These are phyloP conservation scores for Neogobius melanostomus DNA, from an alignment of 2,113 vertebrate genomes.

Conservation along the genomic window DNA sequence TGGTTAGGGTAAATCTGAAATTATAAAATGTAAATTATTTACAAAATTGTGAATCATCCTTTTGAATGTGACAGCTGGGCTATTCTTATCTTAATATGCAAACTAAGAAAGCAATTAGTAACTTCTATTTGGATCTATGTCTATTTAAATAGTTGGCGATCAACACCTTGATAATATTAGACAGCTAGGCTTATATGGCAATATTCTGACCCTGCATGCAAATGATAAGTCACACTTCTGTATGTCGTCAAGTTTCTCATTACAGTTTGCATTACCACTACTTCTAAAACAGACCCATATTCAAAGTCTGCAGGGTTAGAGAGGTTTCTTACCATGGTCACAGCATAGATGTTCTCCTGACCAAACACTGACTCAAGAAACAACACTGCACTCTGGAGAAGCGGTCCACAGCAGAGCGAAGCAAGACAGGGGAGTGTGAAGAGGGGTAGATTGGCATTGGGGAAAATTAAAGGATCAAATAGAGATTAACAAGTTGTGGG, in stretches of 20 bases:
- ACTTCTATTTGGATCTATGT: background rate
- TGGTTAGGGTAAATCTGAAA: background rate
- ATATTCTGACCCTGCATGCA: constrained; percentile 34
- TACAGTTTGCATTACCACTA: background rate
- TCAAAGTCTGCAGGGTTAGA: constrained; percentile 13
- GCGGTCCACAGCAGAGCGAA: constrained; percentile 32
- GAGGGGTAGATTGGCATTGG: constrained; percentile 34
- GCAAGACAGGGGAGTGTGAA: constrained; percentile 15
- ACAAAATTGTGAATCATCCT: background rate
- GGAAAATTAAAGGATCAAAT: constrained; percentile 50
- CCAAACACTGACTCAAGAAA: constrained; percentile 76
- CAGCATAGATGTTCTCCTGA: constrained; percentile 69
- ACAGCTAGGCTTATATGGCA: background rate
- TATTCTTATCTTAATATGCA: background rate
- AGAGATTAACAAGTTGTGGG: constrained; percentile 61
- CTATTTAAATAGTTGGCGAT: background rate
- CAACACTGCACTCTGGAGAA: constrained; percentile 71
- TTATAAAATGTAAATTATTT: background rate
- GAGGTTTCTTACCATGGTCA: constrained; percentile 74
- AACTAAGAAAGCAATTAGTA: background rate
- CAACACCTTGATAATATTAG: background rate
- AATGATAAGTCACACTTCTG: background rate
- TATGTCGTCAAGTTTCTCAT: background rate
- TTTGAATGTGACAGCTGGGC: too few species aligned
- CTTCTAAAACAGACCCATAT: constrained; percentile 29